Evolutionary conservation across 64 coral and sea anemone genomes (phyloP), one percentile per base, ranked within the genome.

Genomic region (Catalaphyllia jardinei): DNA sequence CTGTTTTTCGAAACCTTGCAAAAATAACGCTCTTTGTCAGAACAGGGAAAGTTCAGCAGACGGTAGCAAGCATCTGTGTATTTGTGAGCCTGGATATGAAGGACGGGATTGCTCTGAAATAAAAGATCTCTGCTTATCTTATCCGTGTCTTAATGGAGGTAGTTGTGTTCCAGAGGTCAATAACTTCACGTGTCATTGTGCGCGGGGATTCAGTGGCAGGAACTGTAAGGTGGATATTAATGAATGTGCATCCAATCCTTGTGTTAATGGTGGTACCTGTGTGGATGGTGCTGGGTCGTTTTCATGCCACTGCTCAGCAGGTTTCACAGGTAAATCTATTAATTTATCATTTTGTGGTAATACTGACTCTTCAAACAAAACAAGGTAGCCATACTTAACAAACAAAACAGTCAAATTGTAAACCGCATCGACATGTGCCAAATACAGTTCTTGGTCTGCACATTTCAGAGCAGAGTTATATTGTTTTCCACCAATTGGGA

Each of bases 1-100:
- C 60, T 99, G 97, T 25, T 99, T 93, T 67, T 89, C 91, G 6
- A 91, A 88, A 31, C 97, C 97, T 20, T 99, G 97, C 65, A 95
- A 95, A 80, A 99, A 95, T 88, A 72, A 88, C 76, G 93, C 87
- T 50, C 60, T 73, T 38, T 99, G 97, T 89, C 71, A 90, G 55
- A 99, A 95, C 31, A 74, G 82, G 15, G 97, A 99, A 28, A 86
- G 87, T 11, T 80, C 86, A 31, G 31, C 33, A 18, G 91, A 86
- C 69, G 87, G 90, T 27, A 82, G 72, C 61, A 89, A 89, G 39
- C 92, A 99, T 61, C 83, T 88, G 50, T 99, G 97, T 90, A 78
- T 89, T 57, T 99, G 97, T 93, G 73, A 87, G 46, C 83, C 83
- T 16, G 97, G 97, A 3, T 99, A 95, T 65, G 94, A 99, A 33